Percentiles rank a stretch among this genome's conserved stretches.
Conservation (phyloP, 2,888 invertebrate genomes). For the Alentia gelatinosa region DNA sequence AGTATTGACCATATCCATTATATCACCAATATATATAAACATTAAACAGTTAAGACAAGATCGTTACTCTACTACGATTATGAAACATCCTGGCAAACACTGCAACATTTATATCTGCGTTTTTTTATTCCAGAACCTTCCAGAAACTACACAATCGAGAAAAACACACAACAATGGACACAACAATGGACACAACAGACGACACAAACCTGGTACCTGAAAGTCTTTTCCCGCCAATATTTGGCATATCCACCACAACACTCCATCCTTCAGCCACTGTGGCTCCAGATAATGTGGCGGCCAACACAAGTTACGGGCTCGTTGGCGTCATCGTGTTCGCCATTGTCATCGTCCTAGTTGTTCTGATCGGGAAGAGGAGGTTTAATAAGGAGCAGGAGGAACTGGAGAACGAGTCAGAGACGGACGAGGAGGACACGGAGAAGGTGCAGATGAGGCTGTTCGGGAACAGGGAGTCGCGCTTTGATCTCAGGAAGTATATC, state of each 20-base stretch:
- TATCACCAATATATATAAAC: too few relatives aligned
- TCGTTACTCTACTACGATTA: too few relatives aligned
- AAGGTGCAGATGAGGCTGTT: constrained; percentile 10
- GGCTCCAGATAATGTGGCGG: not conserved
- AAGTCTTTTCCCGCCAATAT: not conserved
- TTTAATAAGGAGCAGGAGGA: not conserved
- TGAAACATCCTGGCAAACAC: too few relatives aligned
- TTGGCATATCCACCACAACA: not conserved
- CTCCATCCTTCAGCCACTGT: not conserved
- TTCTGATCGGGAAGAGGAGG: constrained; percentile 49
- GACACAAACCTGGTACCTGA: too few relatives aligned
- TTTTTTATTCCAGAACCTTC: too few relatives aligned
- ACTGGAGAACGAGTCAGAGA: not conserved
- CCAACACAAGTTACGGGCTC: constrained; percentile 32
- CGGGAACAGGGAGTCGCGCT: not conserved
- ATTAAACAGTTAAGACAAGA: too few relatives aligned
- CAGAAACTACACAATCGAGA: too few relatives aligned
- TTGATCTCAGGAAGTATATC: not conserved
- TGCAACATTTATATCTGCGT: too few relatives aligned
- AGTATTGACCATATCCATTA: too few relatives aligned
- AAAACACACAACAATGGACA: too few relatives aligned
- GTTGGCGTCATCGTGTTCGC: constrained; percentile 51
- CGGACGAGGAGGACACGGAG: constrained; percentile 35
- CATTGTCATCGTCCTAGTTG: constrained; percentile 40
- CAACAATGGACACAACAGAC: too few relatives aligned